These are phyloP conservation scores for Diceros bicornis DNA, from an alignment of 2,797 vertebrate genomes.

Conservation along the genomic window DNA sequence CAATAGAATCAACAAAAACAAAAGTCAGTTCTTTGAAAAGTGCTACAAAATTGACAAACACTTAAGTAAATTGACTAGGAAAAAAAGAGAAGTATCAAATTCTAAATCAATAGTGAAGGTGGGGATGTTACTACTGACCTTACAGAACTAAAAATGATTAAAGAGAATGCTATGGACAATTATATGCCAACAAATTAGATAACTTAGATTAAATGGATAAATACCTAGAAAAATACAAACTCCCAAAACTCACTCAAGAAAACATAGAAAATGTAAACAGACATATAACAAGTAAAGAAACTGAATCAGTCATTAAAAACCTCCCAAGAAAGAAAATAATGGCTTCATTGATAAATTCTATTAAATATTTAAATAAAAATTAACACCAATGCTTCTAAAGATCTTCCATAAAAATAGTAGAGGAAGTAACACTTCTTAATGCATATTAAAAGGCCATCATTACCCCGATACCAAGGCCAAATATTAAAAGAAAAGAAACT, in stretches of 20 bases:
- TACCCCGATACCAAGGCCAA: neutral
- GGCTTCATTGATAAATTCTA: neutral
- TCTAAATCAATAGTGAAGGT: neutral
- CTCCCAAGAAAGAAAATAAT: neutral
- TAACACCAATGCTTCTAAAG: neutral
- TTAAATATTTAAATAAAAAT: neutral
- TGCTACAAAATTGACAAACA: neutral
- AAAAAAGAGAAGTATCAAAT: neutral
- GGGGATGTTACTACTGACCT: too few species aligned
- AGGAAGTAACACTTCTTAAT: neutral
- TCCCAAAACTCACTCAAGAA: neutral
- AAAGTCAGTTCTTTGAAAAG: neutral
- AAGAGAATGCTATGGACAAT: neutral
- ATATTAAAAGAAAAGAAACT: neutral
- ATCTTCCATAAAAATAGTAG: neutral
- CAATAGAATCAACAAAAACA: neutral
- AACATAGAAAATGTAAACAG: neutral
- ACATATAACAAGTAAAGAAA: neutral
- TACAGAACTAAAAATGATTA: neutral
- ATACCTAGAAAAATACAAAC: neutral
- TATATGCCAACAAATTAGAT: neutral
- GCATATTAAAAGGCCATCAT: neutral
- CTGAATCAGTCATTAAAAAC: neutral
- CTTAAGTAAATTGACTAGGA: neutral
- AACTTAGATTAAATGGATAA: neutral